Conservation (phyloP, 2,113 vertebrate species). For the Strix aluco region DNA sequence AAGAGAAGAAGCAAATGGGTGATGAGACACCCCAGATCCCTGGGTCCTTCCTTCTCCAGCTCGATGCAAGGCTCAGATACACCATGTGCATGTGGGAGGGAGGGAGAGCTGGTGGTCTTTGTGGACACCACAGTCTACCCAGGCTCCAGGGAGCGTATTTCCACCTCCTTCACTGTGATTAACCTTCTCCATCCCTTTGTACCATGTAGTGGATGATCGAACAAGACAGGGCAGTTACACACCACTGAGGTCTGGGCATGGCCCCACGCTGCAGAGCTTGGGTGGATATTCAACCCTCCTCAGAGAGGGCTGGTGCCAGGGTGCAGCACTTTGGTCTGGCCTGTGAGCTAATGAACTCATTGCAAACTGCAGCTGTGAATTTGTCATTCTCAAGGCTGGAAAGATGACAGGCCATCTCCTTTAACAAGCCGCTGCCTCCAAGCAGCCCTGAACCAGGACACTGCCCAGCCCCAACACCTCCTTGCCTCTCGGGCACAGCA, state of each 20-base stretch:
- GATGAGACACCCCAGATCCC: not conserved
- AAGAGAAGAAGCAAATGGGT: not conserved
- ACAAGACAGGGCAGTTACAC: fast-evolving
- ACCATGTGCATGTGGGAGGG: not conserved
- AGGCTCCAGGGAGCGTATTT: not conserved
- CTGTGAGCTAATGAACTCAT: not conserved
- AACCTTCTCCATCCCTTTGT: not conserved
- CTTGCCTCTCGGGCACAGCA: fast-evolving
- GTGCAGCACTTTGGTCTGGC: not conserved
- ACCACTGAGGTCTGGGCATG: not conserved
- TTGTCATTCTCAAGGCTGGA: not conserved
- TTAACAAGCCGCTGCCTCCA: not conserved
- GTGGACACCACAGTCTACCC: fast-evolving
- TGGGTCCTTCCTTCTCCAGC: not conserved
- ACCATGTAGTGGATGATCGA: fast-evolving
- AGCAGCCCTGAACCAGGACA: not conserved
- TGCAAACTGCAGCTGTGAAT: not conserved
- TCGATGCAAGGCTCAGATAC: fast-evolving
- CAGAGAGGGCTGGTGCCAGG: not conserved
- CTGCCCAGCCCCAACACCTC: not conserved
- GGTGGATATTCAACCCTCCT: not conserved
- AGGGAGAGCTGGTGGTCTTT: not conserved
- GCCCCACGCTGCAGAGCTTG: not conserved
- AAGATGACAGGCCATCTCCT: not conserved
- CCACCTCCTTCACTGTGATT: not conserved